These are phyloP conservation scores for Coturnix japonica DNA, from an alignment of 2,113 vertebrate genomes.

Conservation along the genomic window DNA sequence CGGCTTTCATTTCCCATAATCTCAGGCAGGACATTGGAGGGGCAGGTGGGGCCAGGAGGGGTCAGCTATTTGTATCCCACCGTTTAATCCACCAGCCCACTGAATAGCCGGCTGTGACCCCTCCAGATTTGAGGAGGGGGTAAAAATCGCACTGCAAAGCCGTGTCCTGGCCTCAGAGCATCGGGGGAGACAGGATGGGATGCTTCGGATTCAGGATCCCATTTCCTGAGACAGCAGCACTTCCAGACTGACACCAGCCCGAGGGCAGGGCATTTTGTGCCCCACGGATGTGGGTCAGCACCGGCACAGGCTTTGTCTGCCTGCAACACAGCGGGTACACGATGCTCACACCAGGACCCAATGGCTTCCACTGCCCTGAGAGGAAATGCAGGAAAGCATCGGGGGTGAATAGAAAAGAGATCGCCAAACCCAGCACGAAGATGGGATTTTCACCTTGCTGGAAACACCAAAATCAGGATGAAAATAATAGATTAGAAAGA, in stretches of 20 bases:
- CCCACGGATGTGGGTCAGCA: rapidly evolving
- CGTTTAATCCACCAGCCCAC: neutral
- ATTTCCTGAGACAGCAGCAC: neutral
- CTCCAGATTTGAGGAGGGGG: rapidly evolving
- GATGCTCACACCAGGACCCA: rapidly evolving
- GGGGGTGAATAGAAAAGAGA: rapidly evolving
- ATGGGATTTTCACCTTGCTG: neutral
- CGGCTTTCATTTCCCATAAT: neutral
- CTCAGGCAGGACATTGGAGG: neutral
- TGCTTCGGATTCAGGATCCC: neutral
- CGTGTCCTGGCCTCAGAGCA: neutral
- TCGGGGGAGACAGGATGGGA: rapidly evolving
- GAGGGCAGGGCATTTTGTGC: neutral
- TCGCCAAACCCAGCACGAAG: neutral
- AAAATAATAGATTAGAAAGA: neutral
- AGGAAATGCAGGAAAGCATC: neutral
- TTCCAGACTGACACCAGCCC: neutral
- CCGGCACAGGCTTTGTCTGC: neutral
- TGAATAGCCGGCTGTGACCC: neutral
- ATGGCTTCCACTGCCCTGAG: rapidly evolving
- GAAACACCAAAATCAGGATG: neutral
- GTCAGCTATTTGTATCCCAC: neutral
- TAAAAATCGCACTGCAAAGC: neutral
- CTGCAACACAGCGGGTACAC: rapidly evolving
- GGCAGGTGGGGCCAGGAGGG: neutral